These are phyloP conservation scores for Pachydiplax longipennis DNA, from an alignment of 2,888 invertebrate genomes.

Conservation along the genomic window DNA sequence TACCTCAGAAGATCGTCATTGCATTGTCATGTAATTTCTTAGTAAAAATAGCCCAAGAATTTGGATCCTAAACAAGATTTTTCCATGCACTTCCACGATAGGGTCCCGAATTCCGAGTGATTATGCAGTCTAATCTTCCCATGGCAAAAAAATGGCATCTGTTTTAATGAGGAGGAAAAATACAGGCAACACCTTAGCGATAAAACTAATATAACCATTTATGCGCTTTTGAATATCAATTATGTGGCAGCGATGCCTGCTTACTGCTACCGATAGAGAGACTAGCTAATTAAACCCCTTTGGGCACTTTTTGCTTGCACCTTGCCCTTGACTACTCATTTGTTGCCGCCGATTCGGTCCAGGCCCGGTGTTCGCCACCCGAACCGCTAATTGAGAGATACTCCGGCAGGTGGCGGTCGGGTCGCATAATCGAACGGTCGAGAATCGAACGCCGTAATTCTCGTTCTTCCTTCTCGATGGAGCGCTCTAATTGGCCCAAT, in stretches of 20 bases:
- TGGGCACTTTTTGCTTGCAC: background rate
- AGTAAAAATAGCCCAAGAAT: too few relatives aligned
- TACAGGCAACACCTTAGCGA: background rate
- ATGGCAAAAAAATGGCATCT: background rate
- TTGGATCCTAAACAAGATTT: too few relatives aligned
- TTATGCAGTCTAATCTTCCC: too few relatives aligned
- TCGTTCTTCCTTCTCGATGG: background rate
- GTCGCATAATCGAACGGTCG: background rate
- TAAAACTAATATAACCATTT: background rate
- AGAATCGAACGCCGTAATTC: constrained; percentile 22
- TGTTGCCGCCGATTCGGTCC: background rate
- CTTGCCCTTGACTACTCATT: background rate
- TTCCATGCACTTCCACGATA: too few relatives aligned
- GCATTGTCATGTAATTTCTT: too few relatives aligned
- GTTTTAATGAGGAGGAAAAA: background rate
- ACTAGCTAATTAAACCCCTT: background rate
- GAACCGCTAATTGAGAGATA: constrained; percentile 24
- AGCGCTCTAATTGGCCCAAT: constrained; percentile 5
- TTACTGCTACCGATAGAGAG: background rate
- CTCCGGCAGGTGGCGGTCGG: constrained; percentile 22
- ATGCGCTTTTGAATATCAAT: background rate
- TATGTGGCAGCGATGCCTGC: background rate
- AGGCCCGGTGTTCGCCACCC: background rate
- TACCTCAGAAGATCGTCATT: too few relatives aligned
- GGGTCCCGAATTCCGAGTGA: too few relatives aligned